Base-by-base conservation (phyloP, 2,888 invertebrate species). In the Acrocyrtus sp. region DNA sequence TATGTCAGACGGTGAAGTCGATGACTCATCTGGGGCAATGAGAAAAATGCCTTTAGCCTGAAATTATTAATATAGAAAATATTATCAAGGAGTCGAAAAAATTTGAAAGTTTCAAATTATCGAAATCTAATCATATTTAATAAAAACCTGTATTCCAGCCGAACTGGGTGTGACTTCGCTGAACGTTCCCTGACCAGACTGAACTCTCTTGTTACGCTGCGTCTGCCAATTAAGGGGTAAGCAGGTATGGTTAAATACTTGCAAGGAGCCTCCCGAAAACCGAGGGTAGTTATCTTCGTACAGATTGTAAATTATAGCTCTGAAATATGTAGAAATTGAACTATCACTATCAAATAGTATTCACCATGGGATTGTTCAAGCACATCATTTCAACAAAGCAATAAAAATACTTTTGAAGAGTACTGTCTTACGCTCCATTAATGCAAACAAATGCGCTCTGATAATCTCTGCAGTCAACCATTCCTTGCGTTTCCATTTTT, bases 351-450 rank as follows among this genome's bases (percentile, higher is more conserved):
- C n/a, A n/a, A n/a, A n/a, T n/a, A n/a, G n/a, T n/a, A n/a, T n/a
- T n/a, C n/a, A n/a, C n/a, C n/a, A n/a, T n/a, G n/a, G n/a, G n/a
- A n/a, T n/a, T n/a, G n/a, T n/a, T n/a, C n/a, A n/a, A n/a, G n/a
- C n/a, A n/a, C n/a, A n/a, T n/a, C n/a, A n/a, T n/a, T n/a, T n/a
- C n/a, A n/a, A n/a, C n/a, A 51, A 22, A 51, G 41, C 1, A 26
- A 12, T 53, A 50, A 8, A 22, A 50, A n/a, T 17, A n/a, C n/a
- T 45, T 8, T n/a, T 15, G 17, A 45, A 45, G n/a, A 17, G 17
- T 17, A 45, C 17, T 45, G 29, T 8, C 66, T 50, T 34, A 68
- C 68, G 68, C 43, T 60, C 68, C 68, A 53, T 68, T 68, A 4
- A 68, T 47, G 27, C 68, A 68, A 43, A 68, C 12, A 12, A 34